Evolutionary conservation across 2,888 invertebrate genomes (phyloP), one percentile per base, ranked within the genome.

Genomic region (Gortyna flavago): DNA sequence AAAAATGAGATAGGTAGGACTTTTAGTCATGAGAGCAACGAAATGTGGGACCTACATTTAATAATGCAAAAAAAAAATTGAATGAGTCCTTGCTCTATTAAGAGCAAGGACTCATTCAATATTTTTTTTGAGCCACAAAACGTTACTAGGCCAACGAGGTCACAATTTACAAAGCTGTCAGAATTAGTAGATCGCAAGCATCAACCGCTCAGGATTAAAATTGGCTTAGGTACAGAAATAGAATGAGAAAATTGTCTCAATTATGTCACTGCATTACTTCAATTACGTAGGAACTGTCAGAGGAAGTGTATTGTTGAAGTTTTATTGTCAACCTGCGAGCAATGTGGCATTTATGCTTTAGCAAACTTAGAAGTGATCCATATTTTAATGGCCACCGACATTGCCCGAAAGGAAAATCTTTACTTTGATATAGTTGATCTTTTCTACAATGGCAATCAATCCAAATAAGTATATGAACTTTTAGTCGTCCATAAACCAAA

Each of bases 211-310:
- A 78, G 73, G 84, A 89, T 83, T 85, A 83, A 87, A 89, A 89
- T 89, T 90, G 90, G 80, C 85, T 88, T 84, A 88, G 76, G 84
- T 79, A 86, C 88, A 89, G 85, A 91, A 91, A 91, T 91, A 91
- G 91, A 90, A 88, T 86, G 86, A 89, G 86, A 88, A 89, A 85
- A 90, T 91, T 89, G 90, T 84, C 87, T 85, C 91, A 91, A 90
- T 91, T 89, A 91, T 89, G 88, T 85, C 87, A 85, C 86, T 85
- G 80, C 83, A 66, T 81, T 86, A 86, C 84, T 89, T 84, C 89
- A 90, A 91, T 90, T 91, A 89, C 83, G 79, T 84, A 84, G 82
- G 81, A 87, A 83, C 82, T 86, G 87, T 75, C 73, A 76, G 51
- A 85, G 84, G 81, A 86, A 79, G 84, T 80, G 71, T 78, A 67